These are phyloP conservation scores for Ophion costatus DNA, from an alignment of 2,888 invertebrate species.

Conservation along the genomic window DNA sequence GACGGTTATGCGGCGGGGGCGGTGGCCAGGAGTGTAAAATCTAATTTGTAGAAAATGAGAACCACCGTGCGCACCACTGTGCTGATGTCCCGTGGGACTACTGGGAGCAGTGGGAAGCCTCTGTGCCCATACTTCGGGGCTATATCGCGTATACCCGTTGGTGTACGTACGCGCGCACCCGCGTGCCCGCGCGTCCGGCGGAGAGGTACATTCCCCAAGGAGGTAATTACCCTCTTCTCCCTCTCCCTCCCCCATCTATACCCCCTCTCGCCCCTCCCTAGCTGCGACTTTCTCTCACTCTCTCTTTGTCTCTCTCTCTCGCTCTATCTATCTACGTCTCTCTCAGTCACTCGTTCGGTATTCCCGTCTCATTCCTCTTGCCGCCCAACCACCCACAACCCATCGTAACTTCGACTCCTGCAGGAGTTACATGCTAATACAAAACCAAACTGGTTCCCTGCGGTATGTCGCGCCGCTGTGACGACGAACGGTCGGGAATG, in stretches of 20 bases:
- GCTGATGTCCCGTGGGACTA: constrained; percentile 77
- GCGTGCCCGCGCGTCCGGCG: constrained; percentile 68
- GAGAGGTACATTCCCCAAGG: constrained; percentile 79
- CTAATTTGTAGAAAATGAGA: constrained; percentile 78
- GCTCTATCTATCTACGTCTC: constrained; percentile 50
- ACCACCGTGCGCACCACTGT: constrained; percentile 79
- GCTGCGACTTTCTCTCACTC: constrained; percentile 64
- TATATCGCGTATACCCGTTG: constrained; percentile 68
- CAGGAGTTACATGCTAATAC: constrained; percentile 82
- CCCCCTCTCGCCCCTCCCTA: constrained; percentile 69
- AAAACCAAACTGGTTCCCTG: constrained; percentile 81
- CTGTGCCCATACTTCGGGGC: constrained; percentile 78
- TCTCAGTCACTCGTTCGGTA: constrained; percentile 61
- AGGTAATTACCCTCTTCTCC: constrained; percentile 81
- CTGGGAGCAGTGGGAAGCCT: constrained; percentile 81
- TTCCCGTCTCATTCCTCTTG: constrained; percentile 58
- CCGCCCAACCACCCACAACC: constrained; percentile 75
- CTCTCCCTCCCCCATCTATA: constrained; percentile 57
- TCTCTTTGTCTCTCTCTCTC: constrained; percentile 42
- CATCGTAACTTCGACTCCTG: constrained; percentile 82
- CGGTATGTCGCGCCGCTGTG: constrained; percentile 70
- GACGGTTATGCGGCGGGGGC: background rate
- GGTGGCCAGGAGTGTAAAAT: constrained; percentile 65
- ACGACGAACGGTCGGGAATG: constrained; percentile 37
- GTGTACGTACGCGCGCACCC: constrained; percentile 61